Base-by-base conservation (phyloP, 2,888 invertebrate species). In the Calameuta idolon region DNA sequence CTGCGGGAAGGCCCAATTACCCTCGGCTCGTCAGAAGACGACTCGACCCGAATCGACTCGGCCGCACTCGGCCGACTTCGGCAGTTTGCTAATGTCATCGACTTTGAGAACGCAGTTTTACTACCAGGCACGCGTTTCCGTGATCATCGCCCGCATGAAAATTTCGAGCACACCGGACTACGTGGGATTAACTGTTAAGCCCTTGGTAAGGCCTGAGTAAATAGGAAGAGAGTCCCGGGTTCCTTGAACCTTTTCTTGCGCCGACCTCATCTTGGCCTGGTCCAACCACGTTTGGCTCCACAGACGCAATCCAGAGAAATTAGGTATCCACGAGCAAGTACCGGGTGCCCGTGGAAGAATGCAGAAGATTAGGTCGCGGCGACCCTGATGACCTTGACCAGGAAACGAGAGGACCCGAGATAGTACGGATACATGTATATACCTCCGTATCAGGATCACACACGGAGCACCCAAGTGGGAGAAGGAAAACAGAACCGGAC, bases 1-100 rank as follows among this genome's bases (percentile, higher is more conserved):
- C 71, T 80, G 77, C 69, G 77, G 77, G 69, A 81, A 82, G 78
- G 79, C 82, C 81, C 81, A 82, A 82, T 83, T 82, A 83, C 82
- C 82, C 79, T 82, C 69, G 81, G 79, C 79, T 76, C 75, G 77
- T 77, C 12, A 34, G 30, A 69, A 30, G 30, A 30, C 69, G 69
- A 69, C 69, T 69, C 69, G 69, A 31, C 30, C 69, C 40, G 40
- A 40, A 40, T 4, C 40, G 15, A 40, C 55, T 23, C 23, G 55
- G 55, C 55, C 2, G 55, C 3, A 55, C 55, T 55, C 23, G 55
- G 55, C 55, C 1, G 23, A 23, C 55, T 23, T 55, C 23, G 55
- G 1, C 23, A 23, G 9, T 2, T 1, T 23, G 9, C 55, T 55
- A 55, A 55, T 55, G 23, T 71, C 31, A 31, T 71, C 34, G 71